Base-by-base conservation (phyloP, 1,140 invertebrate genomes). In the Cataglyphis hispanica region DNA sequence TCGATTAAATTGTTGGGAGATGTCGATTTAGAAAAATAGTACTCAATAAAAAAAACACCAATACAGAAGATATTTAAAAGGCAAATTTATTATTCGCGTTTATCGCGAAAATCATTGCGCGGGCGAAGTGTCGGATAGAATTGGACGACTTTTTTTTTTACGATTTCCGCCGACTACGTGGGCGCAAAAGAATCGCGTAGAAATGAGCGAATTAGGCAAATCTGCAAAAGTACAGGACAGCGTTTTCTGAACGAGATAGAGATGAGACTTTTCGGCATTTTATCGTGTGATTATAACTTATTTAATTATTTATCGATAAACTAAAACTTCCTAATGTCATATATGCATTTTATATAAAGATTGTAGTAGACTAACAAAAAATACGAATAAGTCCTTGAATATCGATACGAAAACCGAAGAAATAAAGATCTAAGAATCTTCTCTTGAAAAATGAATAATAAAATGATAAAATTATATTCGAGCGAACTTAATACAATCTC, bases 161-260 rank as follows among this genome's bases (percentile, higher is more conserved):
- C 50, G 72, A 67, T 66, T 80, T 69, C 60, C 34, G 63, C 50
- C 19, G 75, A 27, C 60, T 40, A 66, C n/a, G 63, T 78, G 63
- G 84, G 61, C 50, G 74, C 75, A 37, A 80, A 11, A 11, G 86
- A 69, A 43, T 46, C 34, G 89, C 89, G 78, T 87, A 89, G 88
- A 90, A 66, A 90, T 77, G 83, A 90, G 61, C 76, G 56, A 86
- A 90, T 90, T 90, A 90, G 70, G 89, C 69, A 90, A 90, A 90
- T 90, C 43, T 34, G 16, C 31, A n/a, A 19, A 50, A 25, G n/a
- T 13, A 37, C 61, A 67, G 8, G 63, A 7, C 40, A 22, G 10
- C 50, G 58, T 46, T 66, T 50, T 40, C 19, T 37, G 7, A 34
- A 19, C 37, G 61, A 69, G 5, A 22, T 25, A 0, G 3, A 8